These are phyloP conservation scores for Holacanthella duospinosa DNA, from an alignment of 2,888 invertebrate species.

Conservation along the genomic window DNA sequence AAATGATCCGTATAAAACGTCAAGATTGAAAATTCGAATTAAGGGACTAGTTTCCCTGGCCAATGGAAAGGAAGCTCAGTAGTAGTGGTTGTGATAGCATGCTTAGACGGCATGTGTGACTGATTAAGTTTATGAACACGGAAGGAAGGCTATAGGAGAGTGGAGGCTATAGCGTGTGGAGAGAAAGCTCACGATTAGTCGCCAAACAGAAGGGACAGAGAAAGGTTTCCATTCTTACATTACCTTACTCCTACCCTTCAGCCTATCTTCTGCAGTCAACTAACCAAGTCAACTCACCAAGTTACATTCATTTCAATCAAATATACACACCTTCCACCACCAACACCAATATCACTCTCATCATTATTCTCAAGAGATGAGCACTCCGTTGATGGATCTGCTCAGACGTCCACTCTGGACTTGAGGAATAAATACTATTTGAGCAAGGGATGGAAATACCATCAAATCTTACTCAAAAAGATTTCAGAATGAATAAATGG, in stretches of 20 bases:
- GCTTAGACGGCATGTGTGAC: constrained; percentile 15
- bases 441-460: too few species aligned
- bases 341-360: too few species aligned
- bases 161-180: constrained; percentile 6
- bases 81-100: constrained; percentile 12
- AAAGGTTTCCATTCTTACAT: neutral
- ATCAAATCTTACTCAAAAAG: too few species aligned
- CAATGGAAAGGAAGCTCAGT: neutral
- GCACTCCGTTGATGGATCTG: too few species aligned
- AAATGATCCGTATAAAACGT: neutral
- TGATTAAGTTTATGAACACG: constrained; percentile 26
- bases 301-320: too few species aligned
- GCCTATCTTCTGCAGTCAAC: neutral
- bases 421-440: too few species aligned
- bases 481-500: too few species aligned
- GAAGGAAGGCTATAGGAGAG: constrained; percentile 7
- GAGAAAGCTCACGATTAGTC: neutral
- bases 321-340: too few species aligned
- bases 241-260: neutral
- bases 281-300: too few species aligned
- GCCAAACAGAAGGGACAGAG: neutral
- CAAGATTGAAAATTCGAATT: neutral
- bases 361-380: too few species aligned
- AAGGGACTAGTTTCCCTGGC: neutral
- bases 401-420: too few species aligned